These are phyloP conservation scores for Drosophila burlai DNA, from an alignment of 1,140 invertebrate genomes.

Conservation along the genomic window DNA sequence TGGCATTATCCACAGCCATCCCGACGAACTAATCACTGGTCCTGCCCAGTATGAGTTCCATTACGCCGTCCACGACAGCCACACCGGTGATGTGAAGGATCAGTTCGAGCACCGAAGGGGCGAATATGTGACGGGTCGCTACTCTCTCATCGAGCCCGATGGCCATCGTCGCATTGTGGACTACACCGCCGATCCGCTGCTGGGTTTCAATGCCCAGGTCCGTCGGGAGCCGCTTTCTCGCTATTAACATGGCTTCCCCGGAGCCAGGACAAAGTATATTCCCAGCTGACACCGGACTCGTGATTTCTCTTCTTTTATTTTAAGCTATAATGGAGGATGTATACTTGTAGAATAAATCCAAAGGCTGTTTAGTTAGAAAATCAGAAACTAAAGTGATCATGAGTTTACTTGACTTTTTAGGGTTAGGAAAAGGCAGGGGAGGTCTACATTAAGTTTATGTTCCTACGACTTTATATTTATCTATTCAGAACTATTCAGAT, in stretches of 20 bases:
- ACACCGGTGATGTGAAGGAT: conserved; percentile 89
- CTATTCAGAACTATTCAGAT: background rate
- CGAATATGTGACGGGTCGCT: conserved; percentile 85
- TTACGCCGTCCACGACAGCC: conserved; percentile 88
- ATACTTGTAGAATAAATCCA: conserved; percentile 28
- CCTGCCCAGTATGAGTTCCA: conserved; percentile 88
- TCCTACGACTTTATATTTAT: too few species aligned
- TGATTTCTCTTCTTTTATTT: conserved; percentile 3
- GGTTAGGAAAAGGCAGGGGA: too few species aligned
- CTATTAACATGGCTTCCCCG: conserved; percentile 24
- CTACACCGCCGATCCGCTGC: conserved; percentile 84
- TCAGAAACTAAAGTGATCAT: background rate
- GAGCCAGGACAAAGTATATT: conserved; percentile 1
- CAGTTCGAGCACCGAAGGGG: conserved; percentile 88
- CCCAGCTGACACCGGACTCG: conserved; percentile 8
- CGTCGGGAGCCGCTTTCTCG: conserved; percentile 65
- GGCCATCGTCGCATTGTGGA: conserved; percentile 85
- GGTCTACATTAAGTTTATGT: too few species aligned
- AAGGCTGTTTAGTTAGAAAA: conserved; percentile 52
- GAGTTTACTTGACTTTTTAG: background rate
- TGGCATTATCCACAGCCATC: conserved; percentile 58
- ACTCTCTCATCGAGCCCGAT: conserved; percentile 85
- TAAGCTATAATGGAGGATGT: background rate
- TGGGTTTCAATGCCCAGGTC: conserved; percentile 85
- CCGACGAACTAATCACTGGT: conserved; percentile 82